A percentile compares a stretch with the other conserved stretches of the same genome.
Conservation (phyloP, 2,113 vertebrate genomes). For the Tupaia tana region DNA sequence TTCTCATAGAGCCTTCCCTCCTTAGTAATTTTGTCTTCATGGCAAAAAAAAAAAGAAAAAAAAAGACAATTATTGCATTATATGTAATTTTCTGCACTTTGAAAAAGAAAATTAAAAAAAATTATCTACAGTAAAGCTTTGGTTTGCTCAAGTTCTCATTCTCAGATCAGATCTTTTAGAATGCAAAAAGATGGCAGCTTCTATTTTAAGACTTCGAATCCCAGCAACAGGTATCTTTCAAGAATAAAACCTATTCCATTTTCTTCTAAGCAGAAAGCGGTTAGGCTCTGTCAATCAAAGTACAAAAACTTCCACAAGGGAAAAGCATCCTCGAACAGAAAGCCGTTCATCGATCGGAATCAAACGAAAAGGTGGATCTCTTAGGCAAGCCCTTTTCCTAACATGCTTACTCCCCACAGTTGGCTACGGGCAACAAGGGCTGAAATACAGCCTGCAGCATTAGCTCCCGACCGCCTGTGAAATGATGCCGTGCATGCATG, state of each 20-base stretch:
- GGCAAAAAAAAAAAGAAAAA: background rate
- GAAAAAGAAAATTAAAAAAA: background rate
- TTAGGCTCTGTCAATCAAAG: constrained; percentile 71
- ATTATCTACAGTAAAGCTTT: constrained; percentile 2
- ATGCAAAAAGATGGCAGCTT: constrained; percentile 56
- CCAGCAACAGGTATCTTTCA: constrained; percentile 70
- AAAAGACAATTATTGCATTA: constrained; percentile 15
- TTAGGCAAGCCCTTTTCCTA: background rate
- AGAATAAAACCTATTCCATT: constrained; percentile 70
- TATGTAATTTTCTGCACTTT: constrained; percentile 44
- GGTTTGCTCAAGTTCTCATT: constrained; percentile 21
- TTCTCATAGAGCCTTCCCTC: constrained; percentile 12
- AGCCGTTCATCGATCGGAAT: constrained; percentile 49
- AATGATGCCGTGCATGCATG: accelerated
- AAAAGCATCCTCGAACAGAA: constrained; percentile 66
- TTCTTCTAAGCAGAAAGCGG: constrained; percentile 70
- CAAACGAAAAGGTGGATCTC: constrained; percentile 60
- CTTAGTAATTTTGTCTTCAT: constrained; percentile 22
- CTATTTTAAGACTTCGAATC: constrained; percentile 73
- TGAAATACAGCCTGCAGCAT: background rate
- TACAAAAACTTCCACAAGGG: constrained; percentile 55
- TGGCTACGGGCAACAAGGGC: too few relatives aligned
- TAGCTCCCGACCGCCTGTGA: background rate
- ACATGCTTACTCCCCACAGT: background rate
- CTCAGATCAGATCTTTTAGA: constrained; percentile 52